A percentile compares a stretch with the other conserved stretches of the same genome.
Conservation (phyloP, 2,888 invertebrate species). For the Callinectes sapidus region DNA sequence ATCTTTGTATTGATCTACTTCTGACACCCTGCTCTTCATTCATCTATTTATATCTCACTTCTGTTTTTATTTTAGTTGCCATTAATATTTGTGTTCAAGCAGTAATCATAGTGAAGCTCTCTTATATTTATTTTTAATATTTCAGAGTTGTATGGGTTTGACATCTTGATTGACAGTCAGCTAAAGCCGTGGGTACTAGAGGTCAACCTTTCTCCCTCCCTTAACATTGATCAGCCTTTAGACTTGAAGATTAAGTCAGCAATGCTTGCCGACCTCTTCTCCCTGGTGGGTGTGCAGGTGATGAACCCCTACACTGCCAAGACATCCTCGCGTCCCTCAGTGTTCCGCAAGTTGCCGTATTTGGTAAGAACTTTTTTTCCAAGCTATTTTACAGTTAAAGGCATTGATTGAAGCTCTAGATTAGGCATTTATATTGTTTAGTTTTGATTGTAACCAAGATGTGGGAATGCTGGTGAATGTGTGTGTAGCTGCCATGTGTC, state of each 20-base stretch:
- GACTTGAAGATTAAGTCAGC: slow-evolving; percentile 95
- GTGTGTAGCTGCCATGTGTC: no score
- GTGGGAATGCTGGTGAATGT: no score
- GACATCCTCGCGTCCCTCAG: slow-evolving; percentile 63
- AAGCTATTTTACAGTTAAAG: neutral
- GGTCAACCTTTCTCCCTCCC: slow-evolving; percentile 93
- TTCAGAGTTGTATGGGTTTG: slow-evolving; percentile 93
- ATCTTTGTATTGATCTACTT: neutral
- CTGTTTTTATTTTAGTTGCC: no score
- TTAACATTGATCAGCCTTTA: slow-evolving; percentile 93
- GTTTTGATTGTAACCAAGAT: no score
- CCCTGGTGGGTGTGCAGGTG: slow-evolving; percentile 90
- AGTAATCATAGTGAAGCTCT: neutral
- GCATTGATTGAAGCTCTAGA: neutral
- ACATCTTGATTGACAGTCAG: slow-evolving; percentile 90
- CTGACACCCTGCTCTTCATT: neutral
- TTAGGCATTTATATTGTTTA: neutral
- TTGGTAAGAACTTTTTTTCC: slow-evolving; percentile 45
- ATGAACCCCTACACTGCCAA: slow-evolving; percentile 69
- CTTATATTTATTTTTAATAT: slow-evolving; percentile 72
- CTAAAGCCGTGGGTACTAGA: slow-evolving; percentile 97
- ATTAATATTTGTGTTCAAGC: neutral
- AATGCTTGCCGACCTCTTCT: slow-evolving; percentile 91
- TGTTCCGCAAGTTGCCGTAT: slow-evolving; percentile 70
- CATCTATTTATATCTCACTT: neutral